These are phyloP conservation scores for Drosophila setosimentum DNA, from an alignment of 2,888 invertebrate species.

Conservation along the genomic window DNA sequence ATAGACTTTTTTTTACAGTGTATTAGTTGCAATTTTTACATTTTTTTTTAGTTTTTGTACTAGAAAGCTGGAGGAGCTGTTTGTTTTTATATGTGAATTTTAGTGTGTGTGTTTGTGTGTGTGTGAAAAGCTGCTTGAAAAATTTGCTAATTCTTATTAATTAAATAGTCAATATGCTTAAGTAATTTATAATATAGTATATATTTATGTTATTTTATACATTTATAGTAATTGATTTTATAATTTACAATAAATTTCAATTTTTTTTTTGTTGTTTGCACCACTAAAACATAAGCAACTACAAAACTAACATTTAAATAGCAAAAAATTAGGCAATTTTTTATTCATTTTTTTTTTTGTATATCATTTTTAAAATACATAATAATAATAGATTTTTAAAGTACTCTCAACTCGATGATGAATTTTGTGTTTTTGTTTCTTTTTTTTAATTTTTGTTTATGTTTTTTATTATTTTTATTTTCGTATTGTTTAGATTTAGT, in stretches of 20 bases:
- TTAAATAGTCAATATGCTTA: conserved; percentile 74
- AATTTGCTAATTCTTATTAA: conserved; percentile 74
- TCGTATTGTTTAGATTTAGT: conserved; percentile 17
- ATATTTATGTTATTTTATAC: conserved; percentile 65
- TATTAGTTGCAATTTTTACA: conserved; percentile 45
- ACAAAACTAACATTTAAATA: conserved; percentile 68
- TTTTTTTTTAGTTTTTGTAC: conserved; percentile 62
- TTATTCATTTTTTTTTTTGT: conserved; percentile 40
- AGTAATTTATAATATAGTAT: conserved; percentile 47
- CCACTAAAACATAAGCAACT: conserved; percentile 59
- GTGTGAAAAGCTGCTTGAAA: conserved; percentile 71
- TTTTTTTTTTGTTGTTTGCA: conserved; percentile 34
- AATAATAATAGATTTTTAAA: conserved; percentile 58
- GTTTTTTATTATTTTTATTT: conserved; percentile 15
- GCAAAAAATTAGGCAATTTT: conserved; percentile 60
- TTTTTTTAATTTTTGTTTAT: conserved; percentile 14
- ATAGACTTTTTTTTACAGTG: conserved; percentile 58
- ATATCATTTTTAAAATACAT: conserved; percentile 68
- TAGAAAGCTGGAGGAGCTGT: conserved; percentile 65
- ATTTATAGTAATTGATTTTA: conserved; percentile 56
- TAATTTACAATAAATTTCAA: conserved; percentile 53
- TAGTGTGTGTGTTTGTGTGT: conserved; percentile 16
- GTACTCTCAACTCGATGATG: conserved; percentile 50
- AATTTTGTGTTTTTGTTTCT: conserved; percentile 24
- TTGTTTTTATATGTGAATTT: not conserved